Conservation (phyloP, 2,888 invertebrate species). For the Ephialtes manifestator region DNA sequence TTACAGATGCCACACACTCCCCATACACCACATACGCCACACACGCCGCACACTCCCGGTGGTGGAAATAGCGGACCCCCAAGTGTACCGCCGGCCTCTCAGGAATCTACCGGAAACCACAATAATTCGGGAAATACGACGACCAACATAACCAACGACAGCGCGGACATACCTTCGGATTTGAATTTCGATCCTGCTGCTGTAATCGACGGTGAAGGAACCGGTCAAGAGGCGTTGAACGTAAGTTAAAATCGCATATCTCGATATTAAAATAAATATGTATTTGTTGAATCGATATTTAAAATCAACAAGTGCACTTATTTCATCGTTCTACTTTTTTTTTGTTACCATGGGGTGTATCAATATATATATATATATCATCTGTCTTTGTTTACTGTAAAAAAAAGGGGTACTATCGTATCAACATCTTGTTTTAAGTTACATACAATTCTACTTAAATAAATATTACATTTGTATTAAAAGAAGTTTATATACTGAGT, state of each 20-base stretch:
- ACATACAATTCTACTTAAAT: no score
- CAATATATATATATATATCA: no score
- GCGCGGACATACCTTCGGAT: slow-evolving; percentile 94
- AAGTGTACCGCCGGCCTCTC: slow-evolving; percentile 90
- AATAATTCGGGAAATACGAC: slow-evolving; percentile 85
- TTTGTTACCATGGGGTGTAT: no score
- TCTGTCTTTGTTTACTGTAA: no score
- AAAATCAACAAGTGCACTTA: no score
- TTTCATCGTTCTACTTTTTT: no score
- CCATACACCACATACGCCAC: slow-evolving; percentile 93
- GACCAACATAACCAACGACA: slow-evolving; percentile 86
- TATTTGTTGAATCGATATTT: no score
- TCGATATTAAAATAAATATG: no score
- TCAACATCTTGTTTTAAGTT: no score
- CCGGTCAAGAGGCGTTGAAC: slow-evolving; percentile 94
- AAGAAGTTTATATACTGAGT: no score
- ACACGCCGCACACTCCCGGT: slow-evolving; percentile 91
- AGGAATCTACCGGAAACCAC: slow-evolving; percentile 83
- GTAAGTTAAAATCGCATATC: slow-evolving; percentile 88
- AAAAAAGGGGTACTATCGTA: no score
- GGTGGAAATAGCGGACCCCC: slow-evolving; percentile 92
- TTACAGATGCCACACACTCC: slow-evolving; percentile 93
- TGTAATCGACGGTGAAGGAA: slow-evolving; percentile 96
- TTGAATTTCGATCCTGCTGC: slow-evolving; percentile 97
- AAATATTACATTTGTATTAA: no score